Percentiles rank a stretch among this genome's conserved stretches.
phyloP scores from a whole-genome alignment of 1,140 invertebrate species.

The Pseudomyrmex gracilis region DNA sequence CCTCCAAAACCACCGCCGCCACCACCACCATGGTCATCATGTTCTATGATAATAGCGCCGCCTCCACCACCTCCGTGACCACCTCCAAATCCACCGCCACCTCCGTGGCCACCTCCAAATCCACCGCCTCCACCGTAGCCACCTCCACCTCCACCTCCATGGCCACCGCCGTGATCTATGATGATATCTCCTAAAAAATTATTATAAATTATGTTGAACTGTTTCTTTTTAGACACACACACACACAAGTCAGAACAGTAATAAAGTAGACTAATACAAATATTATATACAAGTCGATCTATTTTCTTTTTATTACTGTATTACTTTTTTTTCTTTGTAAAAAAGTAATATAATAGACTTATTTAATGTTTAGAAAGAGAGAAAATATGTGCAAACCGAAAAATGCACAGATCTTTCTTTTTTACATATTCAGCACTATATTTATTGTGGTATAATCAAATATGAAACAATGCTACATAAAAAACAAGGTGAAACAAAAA shows the following conservation, averaged over 20 bases:
- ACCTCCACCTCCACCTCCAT: conserved; percentile 27
- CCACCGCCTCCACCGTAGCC: conserved; percentile 47
- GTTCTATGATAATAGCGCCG: conserved; percentile 24
- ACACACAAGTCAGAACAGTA: no score
- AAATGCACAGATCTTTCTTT: no score
- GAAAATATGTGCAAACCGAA: no score
- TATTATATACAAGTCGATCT: no score
- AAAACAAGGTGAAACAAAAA: conserved; percentile 12
- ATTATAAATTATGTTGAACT: neutral
- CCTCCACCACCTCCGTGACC: conserved; percentile 46
- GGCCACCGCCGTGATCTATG: conserved; percentile 47
- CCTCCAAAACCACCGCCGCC: conserved; percentile 49
- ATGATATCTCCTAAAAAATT: conserved; percentile 40
- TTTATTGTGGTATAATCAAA: neutral
- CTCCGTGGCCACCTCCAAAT: conserved; percentile 64
- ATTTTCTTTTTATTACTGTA: no score
- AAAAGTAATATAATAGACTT: no score
- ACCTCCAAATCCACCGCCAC: conserved; percentile 56
- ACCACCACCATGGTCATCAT: conserved; percentile 35
- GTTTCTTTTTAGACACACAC: no score
- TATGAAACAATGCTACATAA: neutral
- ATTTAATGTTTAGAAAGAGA: no score
- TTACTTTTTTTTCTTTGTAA: no score
- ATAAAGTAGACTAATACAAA: no score
- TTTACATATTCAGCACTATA: neutral